Evolutionary conservation across 2,113 vertebrate genomes (phyloP), one percentile per base, ranked within the genome.

Genomic region (Callionymus lyra): DNA sequence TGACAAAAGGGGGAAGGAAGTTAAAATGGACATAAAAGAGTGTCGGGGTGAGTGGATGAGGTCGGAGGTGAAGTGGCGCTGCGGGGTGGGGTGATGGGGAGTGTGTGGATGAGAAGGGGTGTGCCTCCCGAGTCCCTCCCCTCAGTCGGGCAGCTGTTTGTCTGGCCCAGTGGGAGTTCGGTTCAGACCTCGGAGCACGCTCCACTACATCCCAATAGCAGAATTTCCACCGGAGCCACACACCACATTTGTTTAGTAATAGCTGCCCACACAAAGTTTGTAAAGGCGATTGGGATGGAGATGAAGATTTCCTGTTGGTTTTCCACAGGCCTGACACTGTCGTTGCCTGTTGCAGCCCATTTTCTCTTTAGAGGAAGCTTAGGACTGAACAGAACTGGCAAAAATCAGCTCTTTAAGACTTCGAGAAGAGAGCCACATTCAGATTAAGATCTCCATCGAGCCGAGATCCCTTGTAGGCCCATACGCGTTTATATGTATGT

Each of bases 61-160:
- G 78, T 79, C 74, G 61, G 57, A 80, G 82, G 82, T 84, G 78
- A 84, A 73, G 70, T 83, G 81, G 72, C 74, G 77, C 67, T 34
- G 59, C 35, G 16, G 71, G 69, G 69, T 44, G 68, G 66, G 72
- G 77, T 47, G 56, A 43, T 41, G 52, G 41, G 59, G 69, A 65
- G 69, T 76, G 69, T 72, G 66, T 79, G 67, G 72, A 78, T 55
- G 57, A 27, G 68, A 68, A 68, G 61, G 70, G 62, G 59, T 63
- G 68, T 64, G 44, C 44, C 38, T 35, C 40, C 42, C 34, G 12
- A 36, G 19, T 54, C 48, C 60, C 59, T 54, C 59, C 74, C 42
- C 46, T 45, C 54, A 44, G 44, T 48, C 47, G 44, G 68, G 77
- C 74, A 82, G 79, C 76, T 80, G 78, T 82, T 81, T 81, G 79